Evolutionary conservation across 2,113 vertebrate genomes (phyloP), one percentile per base, ranked within the genome.

Genomic region (Isichthys henryi): DNA sequence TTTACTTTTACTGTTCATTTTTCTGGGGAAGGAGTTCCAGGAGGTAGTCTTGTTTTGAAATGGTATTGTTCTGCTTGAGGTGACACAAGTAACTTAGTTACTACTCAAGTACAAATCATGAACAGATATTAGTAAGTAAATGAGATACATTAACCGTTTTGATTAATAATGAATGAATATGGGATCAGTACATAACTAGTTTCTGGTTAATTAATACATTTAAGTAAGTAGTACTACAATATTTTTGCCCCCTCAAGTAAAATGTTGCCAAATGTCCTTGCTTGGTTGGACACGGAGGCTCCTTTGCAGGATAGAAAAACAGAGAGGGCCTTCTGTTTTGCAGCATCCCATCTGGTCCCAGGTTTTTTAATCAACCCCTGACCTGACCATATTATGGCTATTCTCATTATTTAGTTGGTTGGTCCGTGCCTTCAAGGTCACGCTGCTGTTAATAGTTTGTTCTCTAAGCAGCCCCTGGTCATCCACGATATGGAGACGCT

Each of bases 401-500:
- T 80, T 80, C 35, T 46, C 23, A 48, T 84, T n/a, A 23, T 48
- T 48, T 43, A 13, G 19, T n/a, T 48, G 39, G 21, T 48, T 82
- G 39, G 35, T 35, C 13, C 1, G 2, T 7, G 31, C 19, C 15
- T 82, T 45, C 45, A 48, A 9, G 45, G 17, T 84, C 45, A 23
- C n/a, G 45, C 82, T 48, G 19, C 82, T 46, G 39, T 45, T 84
- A 21, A 84, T 21, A 39, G 35, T 13, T 84, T 48, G 0, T 13
- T 5, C 3, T 92, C 70, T 56, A 83, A 92, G 2, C 92, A 99
- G 98, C 98, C 98, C 1, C 99, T 99, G 35, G 97, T 99, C 91
- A 98, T 99, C 90, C 98, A 99, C 0, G 98, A 99, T 92, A 99
- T 99, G 98, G 98, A 99, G 53, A 99, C 98, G 0, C 91, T 99